Percentiles rank a stretch among this genome's conserved stretches.
These are phyloP conservation scores for Triplophysa siluroides DNA, from an alignment of 2,113 vertebrate genomes.

Conservation along the genomic window DNA sequence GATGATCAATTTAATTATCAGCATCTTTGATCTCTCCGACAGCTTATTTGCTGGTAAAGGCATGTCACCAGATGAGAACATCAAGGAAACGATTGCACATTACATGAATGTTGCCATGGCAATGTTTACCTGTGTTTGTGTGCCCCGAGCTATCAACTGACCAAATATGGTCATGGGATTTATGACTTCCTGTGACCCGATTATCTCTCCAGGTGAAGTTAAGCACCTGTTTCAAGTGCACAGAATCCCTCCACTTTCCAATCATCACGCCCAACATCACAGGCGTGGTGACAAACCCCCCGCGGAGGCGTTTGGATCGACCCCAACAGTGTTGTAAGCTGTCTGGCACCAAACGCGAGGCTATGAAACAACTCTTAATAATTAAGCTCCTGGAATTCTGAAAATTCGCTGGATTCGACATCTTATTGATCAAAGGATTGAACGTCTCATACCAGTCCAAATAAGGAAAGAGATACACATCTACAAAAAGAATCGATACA, in stretches of 20 bases:
- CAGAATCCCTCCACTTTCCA: neutral
- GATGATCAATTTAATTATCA: no score
- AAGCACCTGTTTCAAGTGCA: neutral
- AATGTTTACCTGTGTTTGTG: constrained; percentile 28
- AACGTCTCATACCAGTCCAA: neutral
- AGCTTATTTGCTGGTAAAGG: neutral
- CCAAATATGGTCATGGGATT: neutral
- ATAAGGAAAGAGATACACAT: neutral
- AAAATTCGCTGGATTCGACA: neutral
- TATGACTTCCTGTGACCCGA: neutral
- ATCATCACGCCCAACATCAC: neutral
- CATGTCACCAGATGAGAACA: neutral
- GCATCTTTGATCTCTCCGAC: neutral
- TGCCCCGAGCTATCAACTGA: neutral
- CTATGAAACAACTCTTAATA: neutral
- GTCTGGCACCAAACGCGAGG: constrained; percentile 1
- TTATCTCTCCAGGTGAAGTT: neutral
- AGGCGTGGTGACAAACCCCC: neutral
- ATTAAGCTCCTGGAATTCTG: constrained; percentile 12
- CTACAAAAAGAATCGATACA: neutral
- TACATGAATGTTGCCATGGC: neutral
- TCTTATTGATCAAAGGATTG: constrained; percentile 1
- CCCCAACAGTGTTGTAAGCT: neutral
- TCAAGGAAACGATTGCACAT: neutral
- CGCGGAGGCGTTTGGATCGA: neutral